Evolutionary conservation across 2,113 vertebrate species (phyloP).

Genomic region (Leucoraja erinaceus): DNA sequence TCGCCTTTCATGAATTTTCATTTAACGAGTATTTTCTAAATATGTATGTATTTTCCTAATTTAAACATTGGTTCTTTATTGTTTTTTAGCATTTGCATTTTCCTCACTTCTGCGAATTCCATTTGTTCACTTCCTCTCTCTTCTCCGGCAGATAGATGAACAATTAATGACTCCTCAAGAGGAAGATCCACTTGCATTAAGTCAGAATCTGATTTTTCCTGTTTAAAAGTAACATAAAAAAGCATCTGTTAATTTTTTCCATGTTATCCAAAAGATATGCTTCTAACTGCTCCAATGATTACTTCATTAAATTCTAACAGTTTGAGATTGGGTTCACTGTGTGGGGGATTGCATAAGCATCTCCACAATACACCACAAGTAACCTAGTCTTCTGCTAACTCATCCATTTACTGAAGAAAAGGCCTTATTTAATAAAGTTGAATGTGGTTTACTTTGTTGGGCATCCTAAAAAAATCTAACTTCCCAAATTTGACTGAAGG

Average conservation of each 20-base stretch:
- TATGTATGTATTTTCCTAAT: background rate
- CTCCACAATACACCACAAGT: background rate
- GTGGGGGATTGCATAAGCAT: background rate
- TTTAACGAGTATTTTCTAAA: background rate
- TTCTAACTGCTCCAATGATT: background rate
- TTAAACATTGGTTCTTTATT: background rate
- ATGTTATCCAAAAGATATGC: background rate
- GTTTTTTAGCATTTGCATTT: background rate
- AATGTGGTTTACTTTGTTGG: background rate
- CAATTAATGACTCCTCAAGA: conserved; percentile 10
- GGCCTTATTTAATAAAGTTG: background rate
- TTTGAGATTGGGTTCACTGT: background rate
- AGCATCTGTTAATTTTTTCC: background rate
- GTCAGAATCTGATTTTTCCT: background rate
- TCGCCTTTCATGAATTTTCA: background rate
- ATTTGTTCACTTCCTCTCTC: background rate
- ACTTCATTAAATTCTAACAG: background rate
- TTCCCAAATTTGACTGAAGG: background rate
- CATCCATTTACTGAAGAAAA: background rate
- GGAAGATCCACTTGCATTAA: conserved; percentile 15
- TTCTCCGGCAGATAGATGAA: background rate
- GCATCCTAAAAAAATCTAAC: background rate
- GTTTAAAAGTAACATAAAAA: background rate
- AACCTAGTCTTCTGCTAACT: background rate
- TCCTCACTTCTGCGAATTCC: conserved; percentile 1